These are phyloP conservation scores for Bucco capensis DNA, from an alignment of 2,113 vertebrate species.

Conservation along the genomic window DNA sequence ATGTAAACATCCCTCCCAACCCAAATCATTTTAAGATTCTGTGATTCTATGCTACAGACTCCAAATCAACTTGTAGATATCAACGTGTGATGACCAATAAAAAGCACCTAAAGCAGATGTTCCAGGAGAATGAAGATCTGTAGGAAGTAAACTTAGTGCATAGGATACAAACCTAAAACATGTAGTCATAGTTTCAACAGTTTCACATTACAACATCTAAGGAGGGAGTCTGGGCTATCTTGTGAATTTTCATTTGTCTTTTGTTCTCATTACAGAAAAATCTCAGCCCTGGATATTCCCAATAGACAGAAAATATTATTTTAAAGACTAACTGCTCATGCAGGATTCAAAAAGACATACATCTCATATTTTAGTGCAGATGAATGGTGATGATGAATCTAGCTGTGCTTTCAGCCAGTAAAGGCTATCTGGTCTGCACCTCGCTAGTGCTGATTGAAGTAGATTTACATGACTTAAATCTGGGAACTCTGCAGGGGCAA, in stretches of 20 bases:
- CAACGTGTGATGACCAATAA: neutral
- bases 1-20: too few species aligned
- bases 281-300: neutral
- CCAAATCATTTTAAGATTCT: too few species aligned
- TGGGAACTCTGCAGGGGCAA: neutral
- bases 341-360: neutral
- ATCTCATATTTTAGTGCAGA: neutral
- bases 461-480: constrained; percentile 30
- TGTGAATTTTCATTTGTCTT: neutral
- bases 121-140: neutral
- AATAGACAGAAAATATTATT: neutral
- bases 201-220: neutral
- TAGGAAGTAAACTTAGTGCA: neutral
- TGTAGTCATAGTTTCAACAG: neutral
- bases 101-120: neutral
- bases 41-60: neutral
- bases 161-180: neutral
- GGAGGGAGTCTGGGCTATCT: neutral
- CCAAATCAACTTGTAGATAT: neutral
- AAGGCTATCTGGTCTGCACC: neutral
- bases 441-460: neutral
- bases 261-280: neutral
- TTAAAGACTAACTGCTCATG: neutral
- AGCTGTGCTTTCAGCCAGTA: neutral
- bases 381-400: neutral